Percentiles rank a stretch among this genome's conserved stretches.
Evolutionary conservation across 2,797 vertebrate genomes (phyloP).

Genomic region (Lacerta agilis): DNA sequence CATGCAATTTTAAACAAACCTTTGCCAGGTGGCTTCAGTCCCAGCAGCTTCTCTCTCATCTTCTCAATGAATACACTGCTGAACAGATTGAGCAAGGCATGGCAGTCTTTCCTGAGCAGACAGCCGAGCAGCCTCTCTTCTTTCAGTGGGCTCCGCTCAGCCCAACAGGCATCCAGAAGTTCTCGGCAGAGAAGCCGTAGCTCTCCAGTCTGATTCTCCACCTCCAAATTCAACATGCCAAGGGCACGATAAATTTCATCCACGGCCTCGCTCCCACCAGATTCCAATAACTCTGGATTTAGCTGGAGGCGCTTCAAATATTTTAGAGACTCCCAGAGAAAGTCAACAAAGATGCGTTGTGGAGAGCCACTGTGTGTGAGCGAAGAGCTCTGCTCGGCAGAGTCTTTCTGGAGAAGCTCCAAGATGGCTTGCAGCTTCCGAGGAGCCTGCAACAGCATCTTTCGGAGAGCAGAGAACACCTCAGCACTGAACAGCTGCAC

Average conservation of each 20-base stretch:
- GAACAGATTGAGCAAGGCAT: constrained; percentile 81
- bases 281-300: constrained; percentile 49
- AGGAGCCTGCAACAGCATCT: constrained; percentile 81
- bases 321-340: constrained; percentile 81
- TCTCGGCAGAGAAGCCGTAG: constrained; percentile 85
- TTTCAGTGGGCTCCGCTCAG: constrained; percentile 73
- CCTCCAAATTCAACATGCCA: constrained; percentile 81
- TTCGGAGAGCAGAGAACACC: constrained; percentile 81
- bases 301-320: constrained; percentile 69
- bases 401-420: constrained; percentile 78
- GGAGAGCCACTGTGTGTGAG: constrained; percentile 66
- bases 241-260: constrained; percentile 84
- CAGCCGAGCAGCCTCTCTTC: constrained; percentile 88
- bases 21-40: constrained; percentile 73
- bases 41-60: constrained; percentile 80
- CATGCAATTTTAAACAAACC: constrained; percentile 75
- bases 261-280: constrained; percentile 59
- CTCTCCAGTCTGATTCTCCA: constrained; percentile 71
- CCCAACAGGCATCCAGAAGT: constrained; percentile 82
- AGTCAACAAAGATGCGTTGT: constrained; percentile 84
- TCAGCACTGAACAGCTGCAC: constrained; percentile 72
- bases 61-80: constrained; percentile 79
- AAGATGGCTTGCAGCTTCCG: constrained; percentile 83
- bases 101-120: constrained; percentile 82
- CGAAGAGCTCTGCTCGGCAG: neutral